phyloP scores from a whole-genome alignment of 2,797 vertebrate genomes.

The Scolopax rusticola region DNA sequence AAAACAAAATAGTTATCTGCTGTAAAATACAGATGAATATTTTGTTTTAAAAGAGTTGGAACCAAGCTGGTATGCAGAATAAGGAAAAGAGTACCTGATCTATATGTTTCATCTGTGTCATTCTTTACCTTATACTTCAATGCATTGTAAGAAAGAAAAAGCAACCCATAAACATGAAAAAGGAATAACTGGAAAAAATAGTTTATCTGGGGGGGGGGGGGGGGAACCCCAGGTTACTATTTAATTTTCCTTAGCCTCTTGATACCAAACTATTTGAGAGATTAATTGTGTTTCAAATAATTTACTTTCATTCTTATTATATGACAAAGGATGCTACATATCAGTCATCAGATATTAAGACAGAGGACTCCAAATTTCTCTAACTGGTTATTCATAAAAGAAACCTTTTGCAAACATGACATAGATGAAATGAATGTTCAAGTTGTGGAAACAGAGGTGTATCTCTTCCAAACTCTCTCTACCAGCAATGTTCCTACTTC shows the following conservation, averaged over 20 bases:
- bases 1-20: not conserved
- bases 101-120: not conserved
- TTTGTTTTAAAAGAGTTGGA: not conserved
- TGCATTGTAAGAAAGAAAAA: not conserved
- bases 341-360: not conserved
- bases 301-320: not conserved
- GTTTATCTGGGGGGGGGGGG: not conserved
- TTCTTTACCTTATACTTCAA: not conserved
- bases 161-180: not conserved
- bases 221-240: rapidly evolving
- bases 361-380: not conserved
- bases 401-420: not conserved
- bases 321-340: not conserved
- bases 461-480: not conserved
- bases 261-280: not conserved
- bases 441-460: not conserved
- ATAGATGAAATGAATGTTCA: not conserved
- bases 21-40: not conserved
- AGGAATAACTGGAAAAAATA: not conserved
- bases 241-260: not conserved
- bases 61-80: not conserved
- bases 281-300: not conserved
- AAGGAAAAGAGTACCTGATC: not conserved
- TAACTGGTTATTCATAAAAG: not conserved
- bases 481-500: not conserved